Conservation (phyloP, 1,140 invertebrate genomes). For the Vanessa tameamea region DNA sequence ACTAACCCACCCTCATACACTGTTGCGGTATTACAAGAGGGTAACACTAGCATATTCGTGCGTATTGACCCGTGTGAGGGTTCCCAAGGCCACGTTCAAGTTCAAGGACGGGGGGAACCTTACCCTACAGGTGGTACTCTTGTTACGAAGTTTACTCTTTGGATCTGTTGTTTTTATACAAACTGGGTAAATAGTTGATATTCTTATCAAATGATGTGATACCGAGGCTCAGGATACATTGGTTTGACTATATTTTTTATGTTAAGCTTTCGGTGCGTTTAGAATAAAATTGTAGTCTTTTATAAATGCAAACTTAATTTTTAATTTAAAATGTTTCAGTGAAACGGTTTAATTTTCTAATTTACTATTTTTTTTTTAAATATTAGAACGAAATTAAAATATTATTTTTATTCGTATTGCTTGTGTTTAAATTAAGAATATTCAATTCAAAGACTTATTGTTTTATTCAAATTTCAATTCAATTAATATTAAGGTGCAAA, state of each 20-base stretch:
- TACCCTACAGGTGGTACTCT: constrained; percentile 31
- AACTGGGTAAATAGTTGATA: not conserved
- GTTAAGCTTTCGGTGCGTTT: too few species aligned
- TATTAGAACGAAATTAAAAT: too few species aligned
- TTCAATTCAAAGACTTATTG: too few species aligned
- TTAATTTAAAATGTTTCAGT: too few species aligned
- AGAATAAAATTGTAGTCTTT: too few species aligned
- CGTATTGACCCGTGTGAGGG: constrained; percentile 45
- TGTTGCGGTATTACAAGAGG: constrained; percentile 5
- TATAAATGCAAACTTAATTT: too few species aligned
- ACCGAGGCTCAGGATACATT: not conserved
- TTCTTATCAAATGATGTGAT: not conserved
- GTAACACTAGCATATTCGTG: constrained; percentile 32
- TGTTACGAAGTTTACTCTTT: constrained; percentile 13
- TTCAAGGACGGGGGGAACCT: constrained; percentile 44
- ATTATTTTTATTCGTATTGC: too few species aligned
- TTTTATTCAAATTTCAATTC: too few species aligned
- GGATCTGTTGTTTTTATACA: not conserved
- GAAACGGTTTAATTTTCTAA: too few species aligned
- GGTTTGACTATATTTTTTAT: not conserved
- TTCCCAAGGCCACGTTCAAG: constrained; percentile 40
- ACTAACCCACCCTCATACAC: constrained; percentile 14
- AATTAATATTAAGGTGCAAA: not conserved
- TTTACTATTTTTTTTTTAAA: too few species aligned
- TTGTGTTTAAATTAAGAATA: too few species aligned